Base-by-base conservation (phyloP, 2,113 vertebrate genomes). In the Puffinus mauretanicus region DNA sequence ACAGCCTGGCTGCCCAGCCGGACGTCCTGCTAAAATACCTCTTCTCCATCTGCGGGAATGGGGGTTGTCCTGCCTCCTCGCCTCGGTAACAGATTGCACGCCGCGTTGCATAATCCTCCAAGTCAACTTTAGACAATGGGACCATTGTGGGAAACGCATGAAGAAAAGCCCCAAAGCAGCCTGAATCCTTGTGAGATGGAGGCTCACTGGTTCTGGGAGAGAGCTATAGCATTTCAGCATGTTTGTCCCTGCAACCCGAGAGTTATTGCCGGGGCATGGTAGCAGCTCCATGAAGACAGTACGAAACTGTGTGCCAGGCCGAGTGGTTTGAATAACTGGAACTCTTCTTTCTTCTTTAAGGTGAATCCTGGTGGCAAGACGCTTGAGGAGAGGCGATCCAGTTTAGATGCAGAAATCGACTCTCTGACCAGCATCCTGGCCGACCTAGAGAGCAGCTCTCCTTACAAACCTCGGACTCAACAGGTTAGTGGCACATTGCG, bases 381-480 rank as follows among this genome's bases (percentile, higher is more conserved):
- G 0, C 97, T 99, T 72, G 98, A 99, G 78, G 99, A 99, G 97
- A 98, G 99, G 34, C 98, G 99, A 24, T 99, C 99, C 82, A 99
- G 99, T 88, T 97, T 99, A 95, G 99, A 99, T 29, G 99, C 99
- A 5, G 99, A 99, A 97, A 99, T 99, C 0, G 99, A 99, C 97
- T 99, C 99, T 11, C 95, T 99, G 96, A 99, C 99, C 86, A 99
- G 99, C 90, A 99, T 99, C 96, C 96, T 99, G 95, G 99, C 98
- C 0, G 99, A 99, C 95, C 98, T 99, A n/a, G 99, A 99, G 97
- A 99, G 98, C 98, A 99, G 99, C 97, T 99, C 99, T 9, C 99
- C 99, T 0, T 99, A 99, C 95, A 99, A 99, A 96, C 98, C 99
- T 7, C 98, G 99, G 13, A 95, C 95, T 25, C 97, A 98, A 49